These are phyloP conservation scores for Hiodon alosoides DNA, from an alignment of 2,113 vertebrate species.

Conservation along the genomic window DNA sequence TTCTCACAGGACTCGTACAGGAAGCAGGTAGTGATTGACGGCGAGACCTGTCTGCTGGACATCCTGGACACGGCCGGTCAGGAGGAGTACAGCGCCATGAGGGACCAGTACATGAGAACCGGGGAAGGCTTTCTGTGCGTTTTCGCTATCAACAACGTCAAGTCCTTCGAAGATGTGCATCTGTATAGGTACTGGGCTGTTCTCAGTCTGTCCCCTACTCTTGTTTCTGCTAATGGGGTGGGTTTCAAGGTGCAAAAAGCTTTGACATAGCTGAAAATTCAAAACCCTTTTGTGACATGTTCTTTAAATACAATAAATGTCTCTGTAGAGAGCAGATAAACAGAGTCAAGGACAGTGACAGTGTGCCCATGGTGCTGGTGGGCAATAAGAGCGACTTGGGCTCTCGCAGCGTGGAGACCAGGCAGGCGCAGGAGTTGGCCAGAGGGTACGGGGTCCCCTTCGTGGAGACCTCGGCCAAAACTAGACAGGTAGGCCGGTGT, in stretches of 20 bases:
- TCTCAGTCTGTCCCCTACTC: not conserved
- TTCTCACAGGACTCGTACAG: conserved; percentile 62
- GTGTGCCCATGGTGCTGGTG: conserved; percentile 77
- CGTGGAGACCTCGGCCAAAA: conserved; percentile 79
- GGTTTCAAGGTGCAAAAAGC: not conserved
- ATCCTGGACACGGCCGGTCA: conserved; percentile 71
- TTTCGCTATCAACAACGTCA: conserved; percentile 78
- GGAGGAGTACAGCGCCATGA: conserved; percentile 76
- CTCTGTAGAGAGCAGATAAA: conserved; percentile 74
- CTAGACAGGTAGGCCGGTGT: conserved; percentile 63
- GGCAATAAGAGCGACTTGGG: conserved; percentile 76
- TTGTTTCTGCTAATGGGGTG: not conserved
- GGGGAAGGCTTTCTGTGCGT: conserved; percentile 82
- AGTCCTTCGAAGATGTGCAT: conserved; percentile 77
- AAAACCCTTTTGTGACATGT: not conserved
- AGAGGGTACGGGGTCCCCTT: conserved; percentile 73
- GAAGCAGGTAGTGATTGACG: conserved; percentile 70
- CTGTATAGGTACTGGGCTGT: conserved; percentile 64
- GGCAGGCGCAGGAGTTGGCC: conserved; percentile 72
- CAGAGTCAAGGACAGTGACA: conserved; percentile 79
- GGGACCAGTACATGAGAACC: conserved; percentile 79
- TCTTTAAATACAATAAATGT: not conserved
- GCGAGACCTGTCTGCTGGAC: conserved; percentile 69
- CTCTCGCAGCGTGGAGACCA: conserved; percentile 65
- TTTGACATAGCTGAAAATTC: too few relatives aligned